These are phyloP conservation scores for Rotaria macrura DNA, from an alignment of 2,888 invertebrate genomes.

Conservation along the genomic window DNA sequence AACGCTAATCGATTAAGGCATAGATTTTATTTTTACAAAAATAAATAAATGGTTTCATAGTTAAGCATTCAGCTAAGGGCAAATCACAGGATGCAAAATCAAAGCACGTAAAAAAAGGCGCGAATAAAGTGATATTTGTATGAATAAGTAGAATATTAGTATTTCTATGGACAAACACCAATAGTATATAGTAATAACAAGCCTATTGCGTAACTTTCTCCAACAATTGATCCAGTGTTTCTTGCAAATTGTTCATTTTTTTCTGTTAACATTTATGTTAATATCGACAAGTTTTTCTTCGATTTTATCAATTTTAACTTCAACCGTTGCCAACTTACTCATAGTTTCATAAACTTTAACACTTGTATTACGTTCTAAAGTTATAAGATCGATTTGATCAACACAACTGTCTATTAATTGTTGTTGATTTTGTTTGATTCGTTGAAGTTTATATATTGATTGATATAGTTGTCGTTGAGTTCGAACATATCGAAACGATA, in stretches of 20 bases:
- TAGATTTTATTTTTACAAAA: too few species aligned
- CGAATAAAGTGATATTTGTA: too few species aligned
- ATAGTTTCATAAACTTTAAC: too few species aligned
- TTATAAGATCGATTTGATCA: neutral
- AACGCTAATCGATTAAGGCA: too few species aligned
- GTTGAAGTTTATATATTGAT: conserved; percentile 45
- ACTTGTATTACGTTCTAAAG: neutral
- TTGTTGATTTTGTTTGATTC: conserved; percentile 45
- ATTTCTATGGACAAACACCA: too few species aligned
- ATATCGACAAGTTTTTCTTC: neutral
- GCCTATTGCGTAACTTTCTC: neutral
- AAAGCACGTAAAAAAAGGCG: too few species aligned
- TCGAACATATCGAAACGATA: neutral
- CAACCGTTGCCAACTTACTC: too few species aligned
- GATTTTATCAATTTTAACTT: neutral
- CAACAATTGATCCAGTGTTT: neutral
- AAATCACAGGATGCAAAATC: too few species aligned
- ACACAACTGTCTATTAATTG: conserved; percentile 38
- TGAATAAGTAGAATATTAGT: too few species aligned
- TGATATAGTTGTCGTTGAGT: conserved; percentile 42
- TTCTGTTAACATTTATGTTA: neutral
- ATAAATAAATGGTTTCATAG: too few species aligned
- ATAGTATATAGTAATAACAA: too few species aligned
- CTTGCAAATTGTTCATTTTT: neutral
- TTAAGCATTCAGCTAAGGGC: too few species aligned